Base-by-base conservation (phyloP, 2,797 vertebrate species). In the Melopsittacus undulatus region DNA sequence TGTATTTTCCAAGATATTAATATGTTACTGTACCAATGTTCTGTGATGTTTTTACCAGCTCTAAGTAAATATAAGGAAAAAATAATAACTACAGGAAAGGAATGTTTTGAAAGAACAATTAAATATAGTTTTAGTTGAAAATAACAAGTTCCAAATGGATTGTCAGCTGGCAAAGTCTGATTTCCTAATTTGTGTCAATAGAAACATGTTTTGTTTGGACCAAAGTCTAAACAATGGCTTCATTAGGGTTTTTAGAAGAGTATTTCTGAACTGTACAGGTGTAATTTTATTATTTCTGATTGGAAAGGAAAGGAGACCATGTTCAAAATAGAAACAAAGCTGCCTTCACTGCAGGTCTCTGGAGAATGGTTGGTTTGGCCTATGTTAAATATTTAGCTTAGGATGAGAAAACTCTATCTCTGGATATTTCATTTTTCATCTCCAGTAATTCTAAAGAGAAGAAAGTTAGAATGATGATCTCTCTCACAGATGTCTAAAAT, bases 401-500 rank as follows among this genome's bases (percentile, higher is more conserved):
- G 20, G 7, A 49, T 54, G 6, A 89, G 52, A 62, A 90, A 72
- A 46, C 6, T 56, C 12, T 70, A 26, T n/a, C 22, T 63, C 19
- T 26, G 4, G 0, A 22, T 79, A 51, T 67, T 85, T 66, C 19
- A 48, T 72, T 81, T 74, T 56, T 93, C 27, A 43, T 36, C 21
- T 89, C 24, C 20, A 57, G 45, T 54, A 59, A 24, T 18, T 79
- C 42, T 30, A 89, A 75, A 69, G 11, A 69, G 46, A 81, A 77
- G 24, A 83, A 94, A 80, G 26, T 45, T 43, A 68, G 15, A 87
- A 24, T 36, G 16, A 68, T 5, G 2, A 46, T 61, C 2, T 52
- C 19, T 79, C 17, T 54, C 45, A 66, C 46, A 89, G 77, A 78
- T 81, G 54, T 82, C 23, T 73, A 72, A 36, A 22, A 81, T 93